Percentiles rank a stretch among this genome's conserved stretches.
These are phyloP conservation scores for Patella depressa DNA, from an alignment of 2,888 invertebrate species.

Conservation along the genomic window DNA sequence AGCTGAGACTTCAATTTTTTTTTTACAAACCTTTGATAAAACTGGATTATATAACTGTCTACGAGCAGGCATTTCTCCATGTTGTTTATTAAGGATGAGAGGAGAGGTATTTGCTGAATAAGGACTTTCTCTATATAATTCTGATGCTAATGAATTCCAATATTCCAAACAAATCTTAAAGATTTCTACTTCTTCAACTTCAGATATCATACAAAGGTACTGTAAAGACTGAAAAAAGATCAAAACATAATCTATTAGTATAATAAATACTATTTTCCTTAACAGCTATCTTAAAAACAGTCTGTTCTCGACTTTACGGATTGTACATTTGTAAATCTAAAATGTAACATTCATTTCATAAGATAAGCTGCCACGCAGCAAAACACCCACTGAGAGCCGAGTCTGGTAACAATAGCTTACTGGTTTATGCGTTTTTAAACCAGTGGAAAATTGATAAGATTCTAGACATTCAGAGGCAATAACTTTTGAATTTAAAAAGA, in stretches of 20 bases:
- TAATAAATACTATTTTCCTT: not conserved
- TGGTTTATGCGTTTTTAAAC: no score
- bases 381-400: no score
- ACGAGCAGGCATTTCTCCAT: constrained; percentile 66
- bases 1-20: no score
- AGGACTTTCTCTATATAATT: constrained; percentile 91
- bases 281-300: no score
- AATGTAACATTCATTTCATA: no score
- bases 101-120: constrained; percentile 74
- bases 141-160: constrained; percentile 94
- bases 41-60: constrained; percentile 71
- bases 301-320: no score
- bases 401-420: no score
- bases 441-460: no score
- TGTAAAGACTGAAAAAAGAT: constrained; percentile 64
- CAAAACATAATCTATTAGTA: not conserved
- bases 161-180: constrained; percentile 99
- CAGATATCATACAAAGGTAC: constrained; percentile 78
- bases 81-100: constrained; percentile 59
- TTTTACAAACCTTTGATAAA: constrained; percentile 62
- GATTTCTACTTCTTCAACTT: constrained; percentile 99
- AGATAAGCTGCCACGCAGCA: no score
- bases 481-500: no score
- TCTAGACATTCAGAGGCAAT: no score
- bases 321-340: no score